Conservation (phyloP, 1,140 invertebrate genomes). For the Drosophila sulfurigaster region DNA sequence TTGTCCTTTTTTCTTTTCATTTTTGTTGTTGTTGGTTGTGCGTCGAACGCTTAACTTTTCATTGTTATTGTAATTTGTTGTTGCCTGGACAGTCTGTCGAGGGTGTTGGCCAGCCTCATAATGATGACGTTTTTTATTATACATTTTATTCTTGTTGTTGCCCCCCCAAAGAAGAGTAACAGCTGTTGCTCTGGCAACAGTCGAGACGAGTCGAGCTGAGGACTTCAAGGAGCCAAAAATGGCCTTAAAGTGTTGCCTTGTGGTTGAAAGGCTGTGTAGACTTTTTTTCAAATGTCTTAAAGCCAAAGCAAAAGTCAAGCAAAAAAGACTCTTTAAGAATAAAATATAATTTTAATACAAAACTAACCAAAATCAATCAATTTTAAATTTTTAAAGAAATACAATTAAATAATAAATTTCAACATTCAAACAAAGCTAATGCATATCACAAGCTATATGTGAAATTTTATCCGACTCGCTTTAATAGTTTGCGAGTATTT, state of each 20-base stretch:
- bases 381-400: no score
- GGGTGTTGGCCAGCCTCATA: slow-evolving; percentile 50
- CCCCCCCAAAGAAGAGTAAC: slow-evolving; percentile 52
- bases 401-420: background rate
- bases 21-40: slow-evolving; percentile 26
- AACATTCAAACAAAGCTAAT: slow-evolving; percentile 41
- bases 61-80: slow-evolving; percentile 82
- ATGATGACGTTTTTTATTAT: slow-evolving; percentile 63
- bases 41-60: slow-evolving; percentile 77
- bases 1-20: slow-evolving; percentile 56
- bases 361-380: no score
- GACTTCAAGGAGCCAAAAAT: slow-evolving; percentile 47
- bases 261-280: slow-evolving; percentile 43
- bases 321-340: no score
- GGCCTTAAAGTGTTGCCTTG: slow-evolving; percentile 72
- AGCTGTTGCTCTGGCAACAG: slow-evolving; percentile 73
- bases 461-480: no score
- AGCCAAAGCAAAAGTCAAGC: no score
- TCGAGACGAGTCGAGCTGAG: slow-evolving; percentile 27
- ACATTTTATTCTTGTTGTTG: slow-evolving; percentile 17
- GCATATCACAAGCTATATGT: background rate
- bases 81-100: slow-evolving; percentile 34
- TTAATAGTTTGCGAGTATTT: background rate
- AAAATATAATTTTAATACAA: no score
- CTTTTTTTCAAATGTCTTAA: slow-evolving; percentile 37